Percentiles rank a stretch among this genome's conserved stretches.
Conservation (phyloP, 2,113 vertebrate species). For the Dipodomys ordii region DNA sequence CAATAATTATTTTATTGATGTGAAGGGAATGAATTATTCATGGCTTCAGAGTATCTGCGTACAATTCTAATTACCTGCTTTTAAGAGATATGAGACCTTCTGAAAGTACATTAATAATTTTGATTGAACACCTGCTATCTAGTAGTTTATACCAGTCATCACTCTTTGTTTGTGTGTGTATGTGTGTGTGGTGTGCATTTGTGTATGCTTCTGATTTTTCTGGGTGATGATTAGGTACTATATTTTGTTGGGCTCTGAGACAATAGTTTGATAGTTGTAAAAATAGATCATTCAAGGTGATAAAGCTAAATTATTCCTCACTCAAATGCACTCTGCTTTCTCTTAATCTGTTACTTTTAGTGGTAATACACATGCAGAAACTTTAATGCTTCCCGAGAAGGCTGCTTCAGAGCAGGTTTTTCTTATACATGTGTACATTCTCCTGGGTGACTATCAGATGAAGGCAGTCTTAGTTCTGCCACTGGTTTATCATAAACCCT, state of each 20-base stretch:
- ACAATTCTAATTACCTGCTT: slow-evolving; percentile 90
- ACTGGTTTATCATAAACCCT: neutral
- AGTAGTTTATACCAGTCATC: slow-evolving; percentile 65
- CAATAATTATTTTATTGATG: slow-evolving; percentile 90
- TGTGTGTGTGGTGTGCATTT: neutral
- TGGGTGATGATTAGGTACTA: neutral
- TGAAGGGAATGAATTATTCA: slow-evolving; percentile 90
- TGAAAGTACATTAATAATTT: slow-evolving; percentile 87
- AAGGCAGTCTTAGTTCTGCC: neutral
- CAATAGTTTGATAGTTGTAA: slow-evolving; percentile 59
- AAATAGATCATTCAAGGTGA: slow-evolving; percentile 46
- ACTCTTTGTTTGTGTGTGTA: neutral
- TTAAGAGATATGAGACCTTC: slow-evolving; percentile 87
- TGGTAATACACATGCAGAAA: neutral
- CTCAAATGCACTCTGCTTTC: slow-evolving; percentile 42
- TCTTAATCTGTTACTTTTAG: slow-evolving; percentile 19
- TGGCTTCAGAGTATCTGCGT: slow-evolving; percentile 87
- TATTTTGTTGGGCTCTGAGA: slow-evolving; percentile 31
- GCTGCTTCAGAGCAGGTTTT: neutral
- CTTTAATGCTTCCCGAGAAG: neutral
- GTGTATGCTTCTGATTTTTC: neutral
- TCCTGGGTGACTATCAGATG: neutral
- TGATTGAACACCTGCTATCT: slow-evolving; percentile 87
- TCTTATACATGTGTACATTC: neutral
- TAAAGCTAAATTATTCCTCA: slow-evolving; percentile 56